These are phyloP conservation scores for Melanotus villosus DNA, from an alignment of 2,888 invertebrate species.

Conservation along the genomic window DNA sequence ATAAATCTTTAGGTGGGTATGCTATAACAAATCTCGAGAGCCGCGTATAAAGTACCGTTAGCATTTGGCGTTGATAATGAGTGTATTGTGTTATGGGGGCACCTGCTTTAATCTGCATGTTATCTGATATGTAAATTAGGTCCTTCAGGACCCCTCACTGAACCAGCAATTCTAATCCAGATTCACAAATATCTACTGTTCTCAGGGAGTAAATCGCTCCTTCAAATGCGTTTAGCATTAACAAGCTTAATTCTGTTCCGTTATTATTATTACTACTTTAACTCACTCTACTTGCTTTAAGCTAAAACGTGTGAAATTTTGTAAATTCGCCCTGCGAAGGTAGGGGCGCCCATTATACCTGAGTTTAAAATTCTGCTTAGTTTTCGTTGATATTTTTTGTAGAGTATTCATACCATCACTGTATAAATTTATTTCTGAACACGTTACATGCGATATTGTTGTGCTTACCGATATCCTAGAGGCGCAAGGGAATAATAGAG, in stretches of 20 bases:
- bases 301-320: neutral
- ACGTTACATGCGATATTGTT: conserved; percentile 21
- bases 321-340: neutral
- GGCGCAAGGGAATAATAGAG: conserved; percentile 37
- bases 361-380: too few relatives aligned
- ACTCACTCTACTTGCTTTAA: neutral
- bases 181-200: conserved; percentile 40
- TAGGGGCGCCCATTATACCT: neutral
- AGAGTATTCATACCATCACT: neutral
- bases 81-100: conserved; percentile 46
- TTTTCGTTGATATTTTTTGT: conserved; percentile 15
- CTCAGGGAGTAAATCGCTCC: conserved; percentile 34
- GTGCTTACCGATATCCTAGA: conserved; percentile 30
- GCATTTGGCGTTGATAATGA: conserved; percentile 45
- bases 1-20: conserved; percentile 3
- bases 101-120: conserved; percentile 49
- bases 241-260: conserved; percentile 29
- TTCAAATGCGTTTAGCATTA: conserved; percentile 32
- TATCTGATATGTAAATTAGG: conserved; percentile 49
- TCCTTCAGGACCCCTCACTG: conserved; percentile 39
- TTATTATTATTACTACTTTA: conserved; percentile 31
- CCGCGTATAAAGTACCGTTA: conserved; percentile 39
- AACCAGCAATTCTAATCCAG: conserved; percentile 38
- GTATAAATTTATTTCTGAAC: neutral
- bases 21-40: conserved; percentile 24